Evolutionary conservation across 2,888 invertebrate genomes (phyloP).

Genomic region (Heliconius sara): DNA sequence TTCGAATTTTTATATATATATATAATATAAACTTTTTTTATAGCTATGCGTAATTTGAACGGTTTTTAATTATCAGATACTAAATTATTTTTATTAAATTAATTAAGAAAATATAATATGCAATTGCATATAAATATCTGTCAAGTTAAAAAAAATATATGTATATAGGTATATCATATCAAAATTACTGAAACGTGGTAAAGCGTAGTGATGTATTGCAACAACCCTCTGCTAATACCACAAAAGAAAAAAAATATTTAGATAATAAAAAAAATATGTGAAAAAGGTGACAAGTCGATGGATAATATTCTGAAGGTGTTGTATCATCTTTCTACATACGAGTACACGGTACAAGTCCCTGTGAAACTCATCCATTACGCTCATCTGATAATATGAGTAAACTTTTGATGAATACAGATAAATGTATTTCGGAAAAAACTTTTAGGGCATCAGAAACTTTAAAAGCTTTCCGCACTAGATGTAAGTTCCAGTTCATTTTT

Average conservation of each 20-base stretch:
- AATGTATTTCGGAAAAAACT: neutral
- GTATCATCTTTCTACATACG: neutral
- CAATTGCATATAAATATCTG: too few relatives aligned
- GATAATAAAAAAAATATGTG: neutral
- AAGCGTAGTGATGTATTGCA: too few relatives aligned
- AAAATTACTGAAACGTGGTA: too few relatives aligned
- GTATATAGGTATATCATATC: too few relatives aligned
- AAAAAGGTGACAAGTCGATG: neutral
- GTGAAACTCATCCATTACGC: conserved; percentile 20
- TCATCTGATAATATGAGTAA: conserved; percentile 19
- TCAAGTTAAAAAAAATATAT: too few relatives aligned
- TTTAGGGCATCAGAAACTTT: neutral
- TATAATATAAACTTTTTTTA: neutral
- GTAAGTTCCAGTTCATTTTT: neutral
- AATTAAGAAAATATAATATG: too few relatives aligned
- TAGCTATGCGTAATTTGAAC: neutral
- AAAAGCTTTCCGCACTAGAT: neutral
- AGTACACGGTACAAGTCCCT: neutral
- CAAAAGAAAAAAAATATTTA: neutral
- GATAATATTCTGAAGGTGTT: neutral
- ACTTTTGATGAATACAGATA: conserved; percentile 12
- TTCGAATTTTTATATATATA: neutral
- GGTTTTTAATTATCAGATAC: too few relatives aligned
- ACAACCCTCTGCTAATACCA: too few relatives aligned
- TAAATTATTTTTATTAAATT: too few relatives aligned